Conservation (phyloP, 2,113 vertebrate species). For the Haliaeetus leucogaster region DNA sequence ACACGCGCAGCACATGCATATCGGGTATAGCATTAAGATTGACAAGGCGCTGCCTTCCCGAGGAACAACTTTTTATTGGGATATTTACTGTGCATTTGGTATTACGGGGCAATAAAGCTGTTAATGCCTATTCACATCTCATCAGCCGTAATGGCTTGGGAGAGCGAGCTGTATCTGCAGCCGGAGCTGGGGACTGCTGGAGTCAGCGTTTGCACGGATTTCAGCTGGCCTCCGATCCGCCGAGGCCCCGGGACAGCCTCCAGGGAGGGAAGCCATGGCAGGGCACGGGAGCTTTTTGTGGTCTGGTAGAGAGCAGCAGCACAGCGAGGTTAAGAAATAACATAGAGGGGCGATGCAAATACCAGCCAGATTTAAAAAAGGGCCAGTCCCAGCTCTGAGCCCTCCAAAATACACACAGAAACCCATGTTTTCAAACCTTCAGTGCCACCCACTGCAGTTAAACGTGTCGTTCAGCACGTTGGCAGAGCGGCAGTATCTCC, state of each 20-base stretch:
- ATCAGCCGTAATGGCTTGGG: accelerated
- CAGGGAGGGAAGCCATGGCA: accelerated
- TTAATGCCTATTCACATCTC: not conserved
- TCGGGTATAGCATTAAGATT: not conserved
- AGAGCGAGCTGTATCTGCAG: not conserved
- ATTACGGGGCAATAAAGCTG: not conserved
- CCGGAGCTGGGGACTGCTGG: accelerated
- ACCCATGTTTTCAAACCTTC: not conserved
- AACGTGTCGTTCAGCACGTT: accelerated
- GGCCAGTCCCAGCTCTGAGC: not conserved
- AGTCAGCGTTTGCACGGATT: not conserved
- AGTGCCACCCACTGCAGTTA: not conserved
- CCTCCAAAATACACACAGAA: not conserved
- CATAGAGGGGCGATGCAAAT: not conserved
- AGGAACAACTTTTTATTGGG: not conserved
- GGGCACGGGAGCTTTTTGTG: not conserved
- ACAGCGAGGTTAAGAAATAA: not conserved
- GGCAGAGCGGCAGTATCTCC: not conserved
- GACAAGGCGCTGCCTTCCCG: not conserved
- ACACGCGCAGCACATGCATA: accelerated
- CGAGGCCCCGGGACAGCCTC: not conserved
- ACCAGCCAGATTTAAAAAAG: not conserved
- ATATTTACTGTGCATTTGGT: not conserved
- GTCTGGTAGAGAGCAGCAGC: not conserved
- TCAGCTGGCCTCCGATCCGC: not conserved